These are phyloP conservation scores for Pipistrellus kuhlii DNA, from an alignment of 2,797 vertebrate species.

Conservation along the genomic window DNA sequence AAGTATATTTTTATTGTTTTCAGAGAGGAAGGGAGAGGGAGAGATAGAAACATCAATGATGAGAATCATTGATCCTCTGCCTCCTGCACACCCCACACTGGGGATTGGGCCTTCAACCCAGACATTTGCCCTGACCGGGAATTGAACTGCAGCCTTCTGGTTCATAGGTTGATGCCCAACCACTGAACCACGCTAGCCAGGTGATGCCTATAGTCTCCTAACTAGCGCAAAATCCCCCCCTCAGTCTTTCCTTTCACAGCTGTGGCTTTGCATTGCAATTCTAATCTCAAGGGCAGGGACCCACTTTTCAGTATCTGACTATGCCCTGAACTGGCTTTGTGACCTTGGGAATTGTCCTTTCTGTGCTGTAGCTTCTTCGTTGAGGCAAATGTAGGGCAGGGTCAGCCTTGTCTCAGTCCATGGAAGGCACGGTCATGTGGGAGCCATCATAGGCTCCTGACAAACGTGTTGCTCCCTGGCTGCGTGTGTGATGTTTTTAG, in stretches of 20 bases:
- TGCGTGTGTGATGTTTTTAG: neutral
- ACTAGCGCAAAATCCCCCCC: neutral
- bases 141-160: too few relatives aligned
- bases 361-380: neutral
- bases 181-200: too few relatives aligned
- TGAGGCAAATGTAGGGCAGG: neutral
- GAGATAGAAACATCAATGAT: too few relatives aligned
- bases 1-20: too few relatives aligned
- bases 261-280: neutral
- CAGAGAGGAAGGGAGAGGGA: too few relatives aligned
- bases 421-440: neutral
- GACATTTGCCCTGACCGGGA: too few relatives aligned
- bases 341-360: neutral
- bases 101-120: too few relatives aligned
- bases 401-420: neutral
- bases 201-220: neutral
- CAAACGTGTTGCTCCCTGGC: rapidly evolving
- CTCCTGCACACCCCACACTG: too few relatives aligned
- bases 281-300: neutral
- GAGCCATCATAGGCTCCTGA: neutral
- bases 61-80: too few relatives aligned
- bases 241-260: neutral
- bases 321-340: neutral
- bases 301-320: neutral
- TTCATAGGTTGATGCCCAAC: too few relatives aligned